Percentiles rank a stretch among this genome's conserved stretches.
phyloP scores from a whole-genome alignment of 1,140 invertebrate species.

The Apolygus lucorum region DNA sequence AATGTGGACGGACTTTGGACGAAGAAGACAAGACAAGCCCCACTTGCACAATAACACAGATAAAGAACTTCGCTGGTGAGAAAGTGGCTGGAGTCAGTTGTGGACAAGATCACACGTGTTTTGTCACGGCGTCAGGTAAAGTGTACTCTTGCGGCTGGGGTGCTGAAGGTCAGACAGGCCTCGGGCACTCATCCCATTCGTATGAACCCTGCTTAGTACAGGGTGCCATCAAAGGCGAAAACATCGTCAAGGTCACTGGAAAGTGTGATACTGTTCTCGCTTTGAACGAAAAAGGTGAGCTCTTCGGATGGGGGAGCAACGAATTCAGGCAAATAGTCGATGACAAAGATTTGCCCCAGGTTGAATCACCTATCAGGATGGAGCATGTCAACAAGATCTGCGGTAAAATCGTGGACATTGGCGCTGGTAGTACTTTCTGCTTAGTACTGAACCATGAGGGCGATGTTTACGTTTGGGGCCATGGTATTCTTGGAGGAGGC shows the following conservation, averaged over 20 bases:
- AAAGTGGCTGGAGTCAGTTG: constrained; percentile 61
- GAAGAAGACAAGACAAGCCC: constrained; percentile 50
- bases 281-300: constrained; percentile 79
- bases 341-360: constrained; percentile 44
- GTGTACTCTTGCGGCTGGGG: constrained; percentile 89
- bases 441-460: constrained; percentile 71
- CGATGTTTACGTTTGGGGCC: constrained; percentile 86
- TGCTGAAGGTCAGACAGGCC: constrained; percentile 88
- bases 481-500: constrained; percentile 80
- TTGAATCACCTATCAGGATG: constrained; percentile 41
- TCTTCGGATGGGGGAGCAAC: constrained; percentile 96
- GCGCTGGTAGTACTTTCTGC: constrained; percentile 79
- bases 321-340: constrained; percentile 80
- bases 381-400: neutral
- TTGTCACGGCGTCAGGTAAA: constrained; percentile 68
- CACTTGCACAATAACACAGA: constrained; percentile 58
- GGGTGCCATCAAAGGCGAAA: constrained; percentile 76
- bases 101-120: constrained; percentile 83
- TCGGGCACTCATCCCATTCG: constrained; percentile 53
- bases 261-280: constrained; percentile 82
- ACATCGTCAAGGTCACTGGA: constrained; percentile 70
- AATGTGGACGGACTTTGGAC: constrained; percentile 80
- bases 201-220: constrained; percentile 50
- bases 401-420: constrained; percentile 72
- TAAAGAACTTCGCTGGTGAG: constrained; percentile 52